Evolutionary conservation across 2,888 invertebrate species (phyloP).

Genomic region (Calliopum simillimum): DNA sequence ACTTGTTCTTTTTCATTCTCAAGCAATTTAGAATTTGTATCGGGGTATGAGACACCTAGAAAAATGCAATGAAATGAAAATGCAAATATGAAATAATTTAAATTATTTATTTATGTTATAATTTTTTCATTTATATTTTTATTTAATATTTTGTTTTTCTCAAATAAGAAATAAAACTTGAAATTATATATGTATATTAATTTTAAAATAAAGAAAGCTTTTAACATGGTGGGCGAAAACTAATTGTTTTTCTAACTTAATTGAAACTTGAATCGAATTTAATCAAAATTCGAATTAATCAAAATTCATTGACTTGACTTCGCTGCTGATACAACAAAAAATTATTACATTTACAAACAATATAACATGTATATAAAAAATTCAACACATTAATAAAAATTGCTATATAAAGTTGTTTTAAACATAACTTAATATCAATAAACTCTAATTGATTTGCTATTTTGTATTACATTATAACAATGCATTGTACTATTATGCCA

Average conservation of each 20-base stretch:
- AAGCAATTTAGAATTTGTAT: too few species aligned
- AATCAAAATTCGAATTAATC: not conserved
- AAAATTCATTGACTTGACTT: conserved; percentile 26
- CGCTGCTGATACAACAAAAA: conserved; percentile 34
- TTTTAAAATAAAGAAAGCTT: conserved; percentile 8
- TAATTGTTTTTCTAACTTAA: conserved; percentile 1
- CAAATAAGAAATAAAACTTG: not conserved
- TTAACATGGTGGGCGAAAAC: conserved; percentile 16
- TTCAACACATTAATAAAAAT: conserved; percentile 26
- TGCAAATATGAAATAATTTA: conserved; percentile 26
- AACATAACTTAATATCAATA: conserved; percentile 25
- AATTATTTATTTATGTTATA: conserved; percentile 8
- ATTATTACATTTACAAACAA: conserved; percentile 23
- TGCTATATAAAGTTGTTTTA: conserved; percentile 14
- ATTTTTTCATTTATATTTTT: conserved; percentile 4
- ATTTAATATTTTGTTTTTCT: conserved; percentile 6
- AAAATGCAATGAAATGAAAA: too few species aligned
- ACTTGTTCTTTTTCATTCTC: too few species aligned
- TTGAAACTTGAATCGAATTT: not conserved
- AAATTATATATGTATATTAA: not conserved
- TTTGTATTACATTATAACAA: conserved; percentile 22
- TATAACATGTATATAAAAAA: conserved; percentile 21
- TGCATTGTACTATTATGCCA: conserved; percentile 6
- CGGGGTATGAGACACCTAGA: too few species aligned
- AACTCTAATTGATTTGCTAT: conserved; percentile 16